Evolutionary conservation across 2,888 invertebrate species (phyloP), one percentile per base, ranked within the genome.

Genomic region (Trisateles emortualis): DNA sequence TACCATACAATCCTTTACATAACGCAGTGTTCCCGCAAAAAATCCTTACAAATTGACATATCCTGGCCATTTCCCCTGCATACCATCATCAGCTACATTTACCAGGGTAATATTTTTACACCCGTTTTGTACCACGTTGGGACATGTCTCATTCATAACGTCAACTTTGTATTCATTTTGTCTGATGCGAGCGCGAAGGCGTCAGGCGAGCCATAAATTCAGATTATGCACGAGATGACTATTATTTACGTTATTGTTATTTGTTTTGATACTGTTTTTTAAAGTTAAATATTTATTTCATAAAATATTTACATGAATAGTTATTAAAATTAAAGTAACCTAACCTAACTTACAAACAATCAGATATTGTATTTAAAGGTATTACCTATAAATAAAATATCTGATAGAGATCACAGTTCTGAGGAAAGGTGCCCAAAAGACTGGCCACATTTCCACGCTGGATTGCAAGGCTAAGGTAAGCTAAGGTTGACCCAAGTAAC

Each of bases 141-240:
- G 64, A 63, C 78, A 72, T 64, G 74, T 61, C 64, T 64, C 71
- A 63, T 76, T 74, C 71, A 78, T 72, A 76, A 78, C 60, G 52
- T 45, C 52, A 72, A 79, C 76, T 78, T 81, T 74, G 80, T 77
- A 80, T 79, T 80, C 77, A 79, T 79, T 78, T 73, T 68, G 68
- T 59, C 61, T 71, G 72, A 72, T 66, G 68, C 53, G 59, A 67
- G 54, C 52, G 64, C 49, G 60, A 64, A 62, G 68, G 66, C 77
- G 79, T 78, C 79, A 76, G 66, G 56, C 64, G 55, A 66, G 61
- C 69, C 75, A 79, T 80, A 80, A 79, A 80, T 80, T 78, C 76
- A 77, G 81, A 79, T 81, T 81, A 79, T 64, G 69, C 58, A 62
- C 50, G 57, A 72, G 50, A 41, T 56, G 42, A 39, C 30, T 5